Conservation (phyloP, 2,113 vertebrate species). For the Neodon shergylaensis region DNA sequence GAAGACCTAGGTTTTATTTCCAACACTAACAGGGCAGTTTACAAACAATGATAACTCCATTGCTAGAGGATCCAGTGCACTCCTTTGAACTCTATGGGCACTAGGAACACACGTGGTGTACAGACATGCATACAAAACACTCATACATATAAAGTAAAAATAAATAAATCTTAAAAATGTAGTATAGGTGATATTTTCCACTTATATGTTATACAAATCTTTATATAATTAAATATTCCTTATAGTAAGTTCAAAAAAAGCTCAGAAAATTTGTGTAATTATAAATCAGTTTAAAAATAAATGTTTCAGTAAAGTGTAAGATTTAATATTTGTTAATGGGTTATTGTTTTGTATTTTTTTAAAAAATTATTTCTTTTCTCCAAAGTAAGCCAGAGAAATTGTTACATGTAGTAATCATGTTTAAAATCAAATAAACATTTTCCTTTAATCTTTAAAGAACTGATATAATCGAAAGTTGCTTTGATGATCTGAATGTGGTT, state of each 20-base stretch:
- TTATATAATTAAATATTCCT: conserved; percentile 8
- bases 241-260: not conserved
- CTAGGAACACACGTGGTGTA: not conserved
- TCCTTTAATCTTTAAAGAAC: conserved; percentile 16
- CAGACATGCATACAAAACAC: not conserved
- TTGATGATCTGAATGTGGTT: conserved; percentile 14
- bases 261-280: not conserved
- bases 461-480: not conserved
- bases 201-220: not conserved
- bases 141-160: not conserved
- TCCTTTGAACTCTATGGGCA: not conserved
- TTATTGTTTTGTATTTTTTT: not conserved
- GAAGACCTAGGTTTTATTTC: not conserved
- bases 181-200: not conserved
- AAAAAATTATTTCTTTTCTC: conserved; percentile 4
- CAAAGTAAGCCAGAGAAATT: not conserved
- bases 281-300: not conserved
- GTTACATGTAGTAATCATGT: not conserved
- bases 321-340: conserved; percentile 7
- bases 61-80: not conserved
- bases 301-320: not conserved
- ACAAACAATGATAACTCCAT: not conserved
- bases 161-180: not conserved
- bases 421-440: conserved; percentile 22
- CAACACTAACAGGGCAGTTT: not conserved